Base-by-base conservation (phyloP, 2,113 vertebrate species). In the Octodon degus region DNA sequence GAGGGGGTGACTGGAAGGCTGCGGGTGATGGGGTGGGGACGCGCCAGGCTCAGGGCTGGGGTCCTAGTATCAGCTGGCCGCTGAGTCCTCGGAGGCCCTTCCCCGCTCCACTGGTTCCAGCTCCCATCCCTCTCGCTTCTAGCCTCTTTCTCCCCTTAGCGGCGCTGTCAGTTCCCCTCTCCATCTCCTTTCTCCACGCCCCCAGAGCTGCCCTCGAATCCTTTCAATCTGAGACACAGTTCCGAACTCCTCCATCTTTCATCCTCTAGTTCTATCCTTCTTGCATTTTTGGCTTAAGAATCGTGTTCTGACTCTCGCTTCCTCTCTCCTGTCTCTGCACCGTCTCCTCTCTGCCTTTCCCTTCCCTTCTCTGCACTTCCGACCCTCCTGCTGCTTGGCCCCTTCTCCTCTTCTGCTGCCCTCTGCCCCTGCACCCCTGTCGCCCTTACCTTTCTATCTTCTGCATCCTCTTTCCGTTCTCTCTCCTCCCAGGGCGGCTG, bases 191-290 rank as follows among this genome's bases (percentile, higher is more conserved):
- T 65, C 79, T 86, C 77, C 55, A 27, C 10, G 50, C 62, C 63
- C 88, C 55, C 80, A 25, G 58, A 55, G 65, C 87, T 9, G 37
- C 65, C 95, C 86, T 83, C 47, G 25, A 27, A 47, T 76, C 50
- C 79, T 85, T 90, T 93, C 79, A 90, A 88, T 74, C 30, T 53
- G 70, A 80, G 91, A 90, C 93, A 86, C 91, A 95, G 79, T 97
- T 95, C 53, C 53, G 50, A 94, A 85, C 89, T 89, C 96, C 96
- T 97, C 96, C 96, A 96, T 97, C 47, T 63, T n/a, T 63, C 4
- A 17, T 13, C 20, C n/a, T 70, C 79, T 47, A 34, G 13, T 43
- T 65, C 89, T 87, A 82, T 85, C 67, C 60, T 72, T 32, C 60
- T 72, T 32, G 80, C 91, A 12, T 93, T 55, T 55, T 62, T 70